phyloP scores from a whole-genome alignment of 2,113 vertebrate species.

The Martes martes region DNA sequence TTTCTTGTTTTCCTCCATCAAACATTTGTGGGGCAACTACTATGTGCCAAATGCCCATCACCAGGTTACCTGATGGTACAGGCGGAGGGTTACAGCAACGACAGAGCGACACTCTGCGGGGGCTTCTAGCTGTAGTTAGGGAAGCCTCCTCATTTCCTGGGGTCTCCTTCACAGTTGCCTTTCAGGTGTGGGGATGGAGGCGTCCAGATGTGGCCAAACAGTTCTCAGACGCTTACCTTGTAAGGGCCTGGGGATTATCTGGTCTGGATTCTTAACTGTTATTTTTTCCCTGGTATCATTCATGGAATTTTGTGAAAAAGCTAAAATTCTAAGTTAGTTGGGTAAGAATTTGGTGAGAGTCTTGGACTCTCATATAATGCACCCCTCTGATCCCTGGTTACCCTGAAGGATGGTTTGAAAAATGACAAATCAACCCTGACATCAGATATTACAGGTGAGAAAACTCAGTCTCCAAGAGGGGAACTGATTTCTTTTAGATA shows the following conservation, averaged over 20 bases:
- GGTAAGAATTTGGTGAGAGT: too few relatives aligned
- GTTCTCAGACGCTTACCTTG: background rate
- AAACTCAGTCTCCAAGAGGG: background rate
- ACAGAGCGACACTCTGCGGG: background rate
- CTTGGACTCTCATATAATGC: background rate
- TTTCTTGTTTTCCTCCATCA: background rate
- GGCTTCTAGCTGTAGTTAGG: background rate
- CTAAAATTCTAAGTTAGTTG: background rate
- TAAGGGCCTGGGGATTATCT: background rate
- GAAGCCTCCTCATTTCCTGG: background rate
- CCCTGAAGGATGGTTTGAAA: background rate
- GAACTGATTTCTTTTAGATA: background rate
- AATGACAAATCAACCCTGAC: background rate
- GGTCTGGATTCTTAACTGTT: background rate
- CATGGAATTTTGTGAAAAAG: background rate
- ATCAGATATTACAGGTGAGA: background rate
- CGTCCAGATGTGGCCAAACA: background rate
- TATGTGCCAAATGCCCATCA: rapidly evolving
- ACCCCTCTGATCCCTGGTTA: background rate
- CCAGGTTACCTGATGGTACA: rapidly evolving
- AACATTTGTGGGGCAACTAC: background rate
- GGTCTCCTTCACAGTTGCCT: background rate
- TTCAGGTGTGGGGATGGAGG: background rate
- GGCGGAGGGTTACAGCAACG: rapidly evolving
- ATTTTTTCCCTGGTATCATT: too few relatives aligned